Base-by-base conservation (phyloP, 2,113 vertebrate species). In the Neodontobutis hainanensis region DNA sequence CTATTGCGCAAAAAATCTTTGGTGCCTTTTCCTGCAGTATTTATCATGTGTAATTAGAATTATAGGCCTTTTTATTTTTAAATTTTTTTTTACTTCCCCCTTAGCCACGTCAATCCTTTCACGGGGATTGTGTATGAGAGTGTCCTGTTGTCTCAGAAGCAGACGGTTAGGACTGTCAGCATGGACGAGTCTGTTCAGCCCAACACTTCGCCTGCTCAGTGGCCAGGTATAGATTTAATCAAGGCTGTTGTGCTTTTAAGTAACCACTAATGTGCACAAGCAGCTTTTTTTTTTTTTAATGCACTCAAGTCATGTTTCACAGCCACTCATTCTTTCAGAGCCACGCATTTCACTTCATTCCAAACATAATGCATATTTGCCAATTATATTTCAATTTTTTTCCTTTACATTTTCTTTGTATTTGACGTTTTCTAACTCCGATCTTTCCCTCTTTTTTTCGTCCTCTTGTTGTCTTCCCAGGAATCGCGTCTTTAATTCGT, bases 41-140 rank as follows among this genome's bases (percentile, higher is more conserved):
- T 34, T 44, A 51, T 19, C 5, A 8, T 55, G 47, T 83, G 63
- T 62, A 51, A 69, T 66, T 11, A 60, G 52, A 66, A 45, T 70
- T 47, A 53, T 14, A 2, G 27, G 5, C 12, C 50, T 11, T 32
- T 71, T 68, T 40, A 64, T 7, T 35, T 73, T 38, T 65, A 38
- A 62, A 11, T 8, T 50, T 8, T 65, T 59, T 11, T 65, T 42
- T 59, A 72, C 14, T 32, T 78, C 57, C 68, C 48, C 81, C 84
- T 74, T 80, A 98, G 96, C 88, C 95, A 96, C 74, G 92, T 95
- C 84, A 97, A 98, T 89, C 93, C 94, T 35, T 98, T 99, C 82
- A 97, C 97, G 45, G 97, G 97, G 71, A 95, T 92, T 47, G 90
- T 95, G n/a, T 98, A 99, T 89, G 94, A 98, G 89, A 95, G 95